phyloP scores from a whole-genome alignment of 2,113 vertebrate species.

The Gyps fulvus region DNA sequence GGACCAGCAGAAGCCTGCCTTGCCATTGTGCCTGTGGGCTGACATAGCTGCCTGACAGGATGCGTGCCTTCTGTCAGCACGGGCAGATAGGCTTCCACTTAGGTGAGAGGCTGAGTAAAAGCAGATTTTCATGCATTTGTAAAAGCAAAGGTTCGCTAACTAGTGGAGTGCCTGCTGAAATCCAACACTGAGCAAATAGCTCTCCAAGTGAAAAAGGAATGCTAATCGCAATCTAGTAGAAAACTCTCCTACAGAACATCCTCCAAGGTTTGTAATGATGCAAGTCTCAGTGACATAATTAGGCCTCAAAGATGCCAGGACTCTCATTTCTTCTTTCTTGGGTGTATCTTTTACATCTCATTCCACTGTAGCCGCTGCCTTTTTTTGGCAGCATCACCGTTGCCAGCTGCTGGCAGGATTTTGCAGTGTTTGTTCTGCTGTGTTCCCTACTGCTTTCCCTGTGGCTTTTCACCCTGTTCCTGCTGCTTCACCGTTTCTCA shows the following conservation, averaged over 20 bases:
- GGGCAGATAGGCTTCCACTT: not conserved
- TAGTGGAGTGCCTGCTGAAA: not conserved
- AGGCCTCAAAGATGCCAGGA: not conserved
- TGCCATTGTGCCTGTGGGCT: not conserved
- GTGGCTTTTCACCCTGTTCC: not conserved
- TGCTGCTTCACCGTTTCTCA: not conserved
- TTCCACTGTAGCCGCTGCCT: not conserved
- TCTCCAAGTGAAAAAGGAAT: not conserved
- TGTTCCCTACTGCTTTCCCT: not conserved
- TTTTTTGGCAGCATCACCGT: not conserved
- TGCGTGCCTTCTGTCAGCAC: not conserved
- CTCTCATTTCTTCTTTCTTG: not conserved
- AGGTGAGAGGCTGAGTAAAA: not conserved
- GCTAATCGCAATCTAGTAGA: not conserved
- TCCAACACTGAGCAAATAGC: not conserved
- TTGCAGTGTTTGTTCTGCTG: not conserved
- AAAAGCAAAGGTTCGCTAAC: not conserved
- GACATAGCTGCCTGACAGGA: not conserved
- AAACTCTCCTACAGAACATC: not conserved
- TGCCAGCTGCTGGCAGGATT: not conserved
- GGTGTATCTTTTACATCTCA: not conserved
- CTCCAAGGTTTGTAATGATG: not conserved
- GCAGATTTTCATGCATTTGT: not conserved
- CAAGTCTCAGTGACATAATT: not conserved
- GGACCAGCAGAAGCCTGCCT: not conserved